Conservation (phyloP, 2,797 vertebrate species). For the Erpetoichthys calabaricus region DNA sequence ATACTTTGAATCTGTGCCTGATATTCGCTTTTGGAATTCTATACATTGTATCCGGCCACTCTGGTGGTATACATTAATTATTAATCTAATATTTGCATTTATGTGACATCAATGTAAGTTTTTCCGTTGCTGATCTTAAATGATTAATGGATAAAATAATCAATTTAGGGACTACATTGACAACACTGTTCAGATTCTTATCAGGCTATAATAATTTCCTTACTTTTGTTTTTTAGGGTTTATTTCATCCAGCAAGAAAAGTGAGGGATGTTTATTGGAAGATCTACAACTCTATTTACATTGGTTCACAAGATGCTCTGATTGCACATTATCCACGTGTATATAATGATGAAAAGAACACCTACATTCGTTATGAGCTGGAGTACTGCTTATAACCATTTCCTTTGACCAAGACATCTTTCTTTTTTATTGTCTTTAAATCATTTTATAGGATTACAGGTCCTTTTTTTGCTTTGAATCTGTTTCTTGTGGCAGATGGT, state of each 20-base stretch:
- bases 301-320: conserved; percentile 92
- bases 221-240: conserved; percentile 51
- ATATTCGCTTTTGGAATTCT: too few relatives aligned
- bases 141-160: too few relatives aligned
- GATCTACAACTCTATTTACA: conserved; percentile 98
- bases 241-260: conserved; percentile 95
- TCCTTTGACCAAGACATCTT: conserved; percentile 5
- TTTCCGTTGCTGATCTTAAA: too few relatives aligned
- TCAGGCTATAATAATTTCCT: too few relatives aligned
- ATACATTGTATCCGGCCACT: too few relatives aligned
- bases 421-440: conserved; percentile 12
- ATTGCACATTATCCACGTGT: conserved; percentile 96
- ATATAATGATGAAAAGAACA: conserved; percentile 95
- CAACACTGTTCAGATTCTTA: too few relatives aligned
- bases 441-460: not conserved
- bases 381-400: conserved; percentile 84
- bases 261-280: conserved; percentile 98
- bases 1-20: too few relatives aligned
- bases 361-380: conserved; percentile 87
- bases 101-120: too few relatives aligned
- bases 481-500: not conserved
- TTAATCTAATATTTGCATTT: too few relatives aligned
- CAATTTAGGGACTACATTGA: too few relatives aligned
- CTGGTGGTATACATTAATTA: too few relatives aligned
- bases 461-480: not conserved